Evolutionary conservation across 1,140 invertebrate genomes (phyloP).

Genomic region (Anastrepha ludens): DNA sequence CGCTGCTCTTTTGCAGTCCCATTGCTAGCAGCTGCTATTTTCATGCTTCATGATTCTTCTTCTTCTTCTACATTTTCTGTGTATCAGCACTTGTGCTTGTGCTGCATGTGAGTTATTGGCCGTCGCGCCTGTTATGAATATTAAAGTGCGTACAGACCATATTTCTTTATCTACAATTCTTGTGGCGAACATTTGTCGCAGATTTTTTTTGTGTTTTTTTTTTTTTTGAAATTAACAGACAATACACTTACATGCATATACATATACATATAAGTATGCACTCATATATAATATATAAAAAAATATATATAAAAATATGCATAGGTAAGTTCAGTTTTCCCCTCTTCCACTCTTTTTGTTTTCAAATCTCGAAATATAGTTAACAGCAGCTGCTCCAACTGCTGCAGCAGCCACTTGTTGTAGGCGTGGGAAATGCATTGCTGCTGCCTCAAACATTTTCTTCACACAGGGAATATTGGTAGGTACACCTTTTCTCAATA

Average conservation of each 20-base stretch:
- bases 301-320: not conserved
- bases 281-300: not conserved
- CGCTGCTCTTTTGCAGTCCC: not conserved
- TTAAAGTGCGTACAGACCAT: not conserved
- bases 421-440: constrained; percentile 34
- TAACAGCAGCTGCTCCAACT: constrained; percentile 16
- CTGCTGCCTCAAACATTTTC: not conserved
- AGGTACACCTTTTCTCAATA: not conserved
- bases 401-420: not conserved
- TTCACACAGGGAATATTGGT: not conserved
- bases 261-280: not conserved
- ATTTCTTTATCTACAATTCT: not conserved
- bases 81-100: not conserved
- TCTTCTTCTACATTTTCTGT: not conserved
- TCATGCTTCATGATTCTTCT: not conserved
- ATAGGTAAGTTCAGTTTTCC: not conserved
- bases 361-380: not conserved
- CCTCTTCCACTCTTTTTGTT: not conserved
- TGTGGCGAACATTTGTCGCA: not conserved
- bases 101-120: not conserved
- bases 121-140: constrained; percentile 10
- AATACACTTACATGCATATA: not conserved
- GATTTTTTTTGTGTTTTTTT: not conserved
- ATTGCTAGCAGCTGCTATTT: not conserved
- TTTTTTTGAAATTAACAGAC: not conserved